Percentiles rank a stretch among this genome's conserved stretches.
These are phyloP conservation scores for Rhopalosiphum maidis DNA, from an alignment of 1,140 invertebrate genomes.

Conservation along the genomic window DNA sequence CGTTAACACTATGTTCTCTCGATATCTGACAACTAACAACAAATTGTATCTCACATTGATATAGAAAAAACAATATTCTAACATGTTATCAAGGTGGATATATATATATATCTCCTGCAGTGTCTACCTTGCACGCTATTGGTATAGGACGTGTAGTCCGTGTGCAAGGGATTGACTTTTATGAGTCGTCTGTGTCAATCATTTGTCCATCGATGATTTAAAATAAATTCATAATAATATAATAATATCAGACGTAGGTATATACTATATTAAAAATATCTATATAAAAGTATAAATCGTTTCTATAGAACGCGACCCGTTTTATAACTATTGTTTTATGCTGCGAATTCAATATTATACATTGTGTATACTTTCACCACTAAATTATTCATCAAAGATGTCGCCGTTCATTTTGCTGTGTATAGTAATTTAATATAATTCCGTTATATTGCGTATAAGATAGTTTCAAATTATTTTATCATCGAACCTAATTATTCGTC, in stretches of 20 bases:
- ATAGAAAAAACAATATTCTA: neutral
- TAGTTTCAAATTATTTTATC: neutral
- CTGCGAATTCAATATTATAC: neutral
- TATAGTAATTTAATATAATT: neutral
- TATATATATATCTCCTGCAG: neutral
- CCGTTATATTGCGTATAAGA: neutral
- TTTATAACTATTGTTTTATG: neutral
- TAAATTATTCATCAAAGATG: neutral
- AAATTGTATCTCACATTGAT: neutral
- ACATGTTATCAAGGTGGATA: too few species aligned
- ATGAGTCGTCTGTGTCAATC: neutral
- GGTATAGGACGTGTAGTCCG: too few species aligned
- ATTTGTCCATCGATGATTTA: neutral
- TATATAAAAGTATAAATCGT: neutral
- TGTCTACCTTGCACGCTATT: too few species aligned
- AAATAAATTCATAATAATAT: neutral
- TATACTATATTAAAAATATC: neutral
- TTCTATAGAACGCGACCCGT: neutral
- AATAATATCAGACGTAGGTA: neutral
- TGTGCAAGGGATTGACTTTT: neutral
- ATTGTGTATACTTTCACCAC: neutral
- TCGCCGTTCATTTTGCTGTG: neutral
- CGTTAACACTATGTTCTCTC: too few species aligned
- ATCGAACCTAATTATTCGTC: neutral
- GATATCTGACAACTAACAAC: too few species aligned